These are phyloP conservation scores for Luffia ferchaultella DNA, from an alignment of 2,888 invertebrate species.

Conservation along the genomic window DNA sequence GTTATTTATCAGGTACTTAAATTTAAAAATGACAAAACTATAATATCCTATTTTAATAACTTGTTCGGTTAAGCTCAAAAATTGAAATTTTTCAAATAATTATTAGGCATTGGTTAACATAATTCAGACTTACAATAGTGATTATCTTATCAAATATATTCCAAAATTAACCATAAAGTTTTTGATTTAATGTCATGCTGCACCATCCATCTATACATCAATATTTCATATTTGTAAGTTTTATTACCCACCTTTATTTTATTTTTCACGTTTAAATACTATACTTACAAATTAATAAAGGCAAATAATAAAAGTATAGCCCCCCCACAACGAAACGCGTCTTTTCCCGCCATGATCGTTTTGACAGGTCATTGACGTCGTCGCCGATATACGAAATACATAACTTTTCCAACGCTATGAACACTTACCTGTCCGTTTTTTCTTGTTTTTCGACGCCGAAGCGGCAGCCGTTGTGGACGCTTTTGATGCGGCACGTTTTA, in stretches of 20 bases:
- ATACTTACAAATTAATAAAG: neutral
- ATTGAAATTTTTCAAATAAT: too few relatives aligned
- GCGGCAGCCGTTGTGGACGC: constrained; percentile 30
- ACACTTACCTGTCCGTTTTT: constrained; percentile 55
- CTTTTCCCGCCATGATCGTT: constrained; percentile 57
- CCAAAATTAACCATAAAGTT: too few relatives aligned
- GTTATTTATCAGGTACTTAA: too few relatives aligned
- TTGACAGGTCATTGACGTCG: constrained; percentile 65
- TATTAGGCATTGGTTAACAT: too few relatives aligned
- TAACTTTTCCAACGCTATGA: constrained; percentile 12
- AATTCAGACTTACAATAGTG: too few relatives aligned
- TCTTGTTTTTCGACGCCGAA: constrained; percentile 52
- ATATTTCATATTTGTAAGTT: neutral
- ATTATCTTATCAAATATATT: too few relatives aligned
- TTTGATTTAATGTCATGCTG: neutral
- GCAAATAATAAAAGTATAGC: constrained; percentile 4
- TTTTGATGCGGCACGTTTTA: constrained; percentile 58
- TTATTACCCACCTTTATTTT: neutral
- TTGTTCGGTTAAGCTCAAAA: too few relatives aligned
- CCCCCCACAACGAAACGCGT: constrained; percentile 14
- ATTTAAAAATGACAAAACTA: too few relatives aligned
- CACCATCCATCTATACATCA: neutral
- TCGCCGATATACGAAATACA: constrained; percentile 49
- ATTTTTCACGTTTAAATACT: neutral
- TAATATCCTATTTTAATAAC: too few relatives aligned